Evolutionary conservation across 2,888 invertebrate species (phyloP), one percentile per base, ranked within the genome.

Genomic region (Megaustenia siamemsis): DNA sequence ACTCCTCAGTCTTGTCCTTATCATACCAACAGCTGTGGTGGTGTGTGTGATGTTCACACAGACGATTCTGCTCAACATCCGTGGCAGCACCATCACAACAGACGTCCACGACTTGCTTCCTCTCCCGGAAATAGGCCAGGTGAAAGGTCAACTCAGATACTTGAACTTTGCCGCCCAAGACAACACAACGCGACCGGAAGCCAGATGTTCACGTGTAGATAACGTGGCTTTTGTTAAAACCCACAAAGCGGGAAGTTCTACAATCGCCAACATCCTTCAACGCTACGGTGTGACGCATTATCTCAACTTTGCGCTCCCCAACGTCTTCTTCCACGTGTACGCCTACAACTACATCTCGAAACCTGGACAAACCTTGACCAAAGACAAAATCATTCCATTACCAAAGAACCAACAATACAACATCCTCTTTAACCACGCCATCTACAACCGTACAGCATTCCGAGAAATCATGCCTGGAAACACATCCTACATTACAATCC

Each of bases 181-280:
- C 28, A 66, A 63, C n/a, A 38, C 40, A 5, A 45, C 76, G 6
- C 18, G n/a, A 24, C 49, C 73, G 5, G 1, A 8, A 0, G 2
- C 5, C 21, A 40, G 0, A 21, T 84, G 84, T 28, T 45, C 10
- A 8, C 80, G 80, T 18, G 68, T 80, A 10, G 43, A n/a, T 28
- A 86, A 86, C 68, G 73, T 88, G 32, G 87, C 86, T 4, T 83
- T 84, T 68, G 68, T 91, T 2, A 90, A 92, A 86, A 88, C 90
- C 12, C 92, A 92, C 88, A 91, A 91, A 86, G 88, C 91, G 10
- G 92, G 91, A 12, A 89, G 91, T 69, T 89, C 91, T n/a, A 91
- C 92, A 0, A 80, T 92, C 1, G 87, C 90, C 38, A 92, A 90
- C 78, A 90, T 92, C 66, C 82, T 92, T 4, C 89, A 90, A 73